These are phyloP conservation scores for Anastrepha obliqua DNA, from an alignment of 1,140 invertebrate species.

Conservation along the genomic window DNA sequence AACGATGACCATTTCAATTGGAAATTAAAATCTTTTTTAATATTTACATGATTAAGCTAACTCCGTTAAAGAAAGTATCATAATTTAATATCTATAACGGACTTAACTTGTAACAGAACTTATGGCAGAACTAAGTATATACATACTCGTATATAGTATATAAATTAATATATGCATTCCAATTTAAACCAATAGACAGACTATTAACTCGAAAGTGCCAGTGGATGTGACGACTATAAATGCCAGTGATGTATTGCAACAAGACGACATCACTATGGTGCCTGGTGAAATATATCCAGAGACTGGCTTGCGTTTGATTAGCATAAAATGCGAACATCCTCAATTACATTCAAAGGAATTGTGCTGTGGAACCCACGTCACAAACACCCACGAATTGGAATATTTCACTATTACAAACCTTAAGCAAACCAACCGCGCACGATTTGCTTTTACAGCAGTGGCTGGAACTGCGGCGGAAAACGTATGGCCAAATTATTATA, in stretches of 20 bases:
- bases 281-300: conserved; percentile 88
- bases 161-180: background rate
- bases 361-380: conserved; percentile 91
- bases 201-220: conserved; percentile 76
- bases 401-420: conserved; percentile 82
- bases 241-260: conserved; percentile 78
- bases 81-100: too few species aligned
- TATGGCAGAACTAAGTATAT: too few species aligned
- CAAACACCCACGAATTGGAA: conserved; percentile 80
- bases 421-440: conserved; percentile 78
- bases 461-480: conserved; percentile 77
- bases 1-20: too few species aligned
- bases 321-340: conserved; percentile 75
- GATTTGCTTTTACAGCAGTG: conserved; percentile 78
- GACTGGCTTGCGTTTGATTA: conserved; percentile 79
- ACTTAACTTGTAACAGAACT: too few species aligned
- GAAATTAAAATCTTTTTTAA: too few species aligned
- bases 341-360: conserved; percentile 82
- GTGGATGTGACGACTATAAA: conserved; percentile 79
- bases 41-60: too few species aligned
- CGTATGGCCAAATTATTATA: conserved; percentile 28
- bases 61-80: too few species aligned
- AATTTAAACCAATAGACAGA: conserved; percentile 63
- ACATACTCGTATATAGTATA: too few species aligned
- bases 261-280: conserved; percentile 79